Evolutionary conservation across 1,140 invertebrate genomes (phyloP).

Genomic region (Leucophenga varia): DNA sequence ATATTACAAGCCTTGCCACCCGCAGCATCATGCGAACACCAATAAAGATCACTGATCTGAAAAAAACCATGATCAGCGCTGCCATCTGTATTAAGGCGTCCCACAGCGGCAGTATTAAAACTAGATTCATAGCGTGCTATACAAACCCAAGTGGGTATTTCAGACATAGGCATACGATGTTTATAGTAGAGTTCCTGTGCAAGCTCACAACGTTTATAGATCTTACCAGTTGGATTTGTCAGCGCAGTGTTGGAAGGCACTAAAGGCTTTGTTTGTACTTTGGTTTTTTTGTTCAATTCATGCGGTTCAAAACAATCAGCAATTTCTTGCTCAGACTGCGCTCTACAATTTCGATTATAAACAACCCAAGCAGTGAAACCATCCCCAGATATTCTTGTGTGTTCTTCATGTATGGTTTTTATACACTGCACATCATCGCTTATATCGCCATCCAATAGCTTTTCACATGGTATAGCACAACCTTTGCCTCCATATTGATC

Average conservation of each 20-base stretch:
- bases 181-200: conserved; percentile 61
- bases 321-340: neutral
- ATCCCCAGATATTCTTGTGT: conserved; percentile 64
- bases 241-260: no score
- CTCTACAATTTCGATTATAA: conserved; percentile 57
- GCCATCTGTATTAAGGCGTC: conserved; percentile 61
- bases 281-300: neutral
- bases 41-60: conserved; percentile 73
- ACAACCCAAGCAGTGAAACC: conserved; percentile 73
- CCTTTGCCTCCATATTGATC: conserved; percentile 61
- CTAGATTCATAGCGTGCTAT: conserved; percentile 69
- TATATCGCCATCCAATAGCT: conserved; percentile 68
- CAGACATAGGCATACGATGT: conserved; percentile 58
- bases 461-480: conserved; percentile 65
- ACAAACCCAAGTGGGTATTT: conserved; percentile 70
- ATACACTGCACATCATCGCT: conserved; percentile 68
- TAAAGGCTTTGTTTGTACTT: no score
- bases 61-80: conserved; percentile 70
- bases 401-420: conserved; percentile 63
- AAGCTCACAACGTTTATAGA: conserved; percentile 66
- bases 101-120: conserved; percentile 67
- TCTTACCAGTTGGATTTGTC: conserved; percentile 43
- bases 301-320: conserved; percentile 7
- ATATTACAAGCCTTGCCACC: conserved; percentile 61
- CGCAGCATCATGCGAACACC: conserved; percentile 63